Evolutionary conservation across 64 coral and sea anemone genomes (phyloP).

Genomic region (Astreopora myriophthalma): DNA sequence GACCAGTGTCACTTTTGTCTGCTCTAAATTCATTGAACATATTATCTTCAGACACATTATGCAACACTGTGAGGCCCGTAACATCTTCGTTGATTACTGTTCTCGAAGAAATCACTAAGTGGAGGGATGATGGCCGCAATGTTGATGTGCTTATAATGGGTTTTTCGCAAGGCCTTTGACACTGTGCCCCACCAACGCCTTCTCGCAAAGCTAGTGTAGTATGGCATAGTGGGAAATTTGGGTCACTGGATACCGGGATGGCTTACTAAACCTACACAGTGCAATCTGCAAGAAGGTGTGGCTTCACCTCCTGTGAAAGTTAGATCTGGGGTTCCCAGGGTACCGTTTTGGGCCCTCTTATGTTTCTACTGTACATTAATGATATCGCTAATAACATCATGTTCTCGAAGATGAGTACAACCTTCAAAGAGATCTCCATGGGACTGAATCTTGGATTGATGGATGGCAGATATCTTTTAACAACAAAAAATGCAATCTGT

Average conservation of each 20-base stretch:
- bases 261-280: conserved; percentile 16
- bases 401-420: too few species aligned
- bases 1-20: too few species aligned
- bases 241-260: neutral
- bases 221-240: too few species aligned
- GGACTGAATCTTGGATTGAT: conserved; percentile 18
- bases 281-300: neutral
- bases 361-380: neutral
- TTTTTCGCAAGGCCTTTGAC: too few species aligned
- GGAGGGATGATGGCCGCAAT: neutral
- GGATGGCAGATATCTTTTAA: conserved; percentile 71
- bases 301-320: neutral
- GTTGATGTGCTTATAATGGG: neutral
- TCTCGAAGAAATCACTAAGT: neutral
- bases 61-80: too few species aligned
- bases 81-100: neutral
- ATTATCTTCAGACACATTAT: too few species aligned
- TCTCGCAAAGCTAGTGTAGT: too few species aligned
- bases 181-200: too few species aligned
- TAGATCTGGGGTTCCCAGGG: conserved; percentile 4
- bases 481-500: conserved; percentile 16
- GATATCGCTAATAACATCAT: too few species aligned
- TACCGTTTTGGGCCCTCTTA: neutral
- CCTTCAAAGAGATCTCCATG: conserved; percentile 21
- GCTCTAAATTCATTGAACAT: too few species aligned